Evolutionary conservation across 2,113 vertebrate genomes (phyloP), one percentile per base, ranked within the genome.

Genomic region (Myocastor coypus): DNA sequence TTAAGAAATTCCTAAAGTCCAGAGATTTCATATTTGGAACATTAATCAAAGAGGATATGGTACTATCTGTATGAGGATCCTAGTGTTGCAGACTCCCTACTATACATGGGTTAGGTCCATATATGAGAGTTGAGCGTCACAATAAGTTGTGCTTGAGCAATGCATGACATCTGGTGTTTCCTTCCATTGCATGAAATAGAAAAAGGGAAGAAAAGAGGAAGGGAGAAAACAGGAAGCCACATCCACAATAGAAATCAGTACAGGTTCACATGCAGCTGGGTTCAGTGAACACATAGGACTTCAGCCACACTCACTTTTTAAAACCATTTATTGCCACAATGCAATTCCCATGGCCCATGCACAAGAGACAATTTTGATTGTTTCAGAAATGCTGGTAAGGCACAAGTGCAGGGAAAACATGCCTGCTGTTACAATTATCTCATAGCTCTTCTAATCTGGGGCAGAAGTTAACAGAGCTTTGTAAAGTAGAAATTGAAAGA

Each of bases 101-200:
- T 95, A 77, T 59, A 2, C 92, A 40, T 52, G 99, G 99, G 96
- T 98, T 99, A 99, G 98, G 98, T 97, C 98, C 97, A 99, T 99
- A 99, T 99, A 99, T 99, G 99, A 99, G 99, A 99, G 98, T 99
- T 99, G 99, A 99, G 98, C 93, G 66, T 24, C 16, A 57, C 19
- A 10, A 19, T 9, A 17, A 55, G 28, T 2, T 71, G 34, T 19
- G 50, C 55, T 57, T 57, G 55, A 57, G 17, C 55, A 57, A 5
- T 57, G 3, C 0, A 19, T 57, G 55, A 57, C 55, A 17, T 57
- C 14, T 57, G 55, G 16, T 57, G 55, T 19, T 61, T 61, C 22
- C 59, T 61, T 61, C 22, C 22, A 37, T 26, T 86, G 26, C 5
- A 22, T 28, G n/a, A 37, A 7, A 0, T 32, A 28, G 17, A 40